A percentile compares a stretch with the other conserved stretches of the same genome.
phyloP scores from a whole-genome alignment of 2,113 vertebrate genomes.

The Hippocampus abdominalis region DNA sequence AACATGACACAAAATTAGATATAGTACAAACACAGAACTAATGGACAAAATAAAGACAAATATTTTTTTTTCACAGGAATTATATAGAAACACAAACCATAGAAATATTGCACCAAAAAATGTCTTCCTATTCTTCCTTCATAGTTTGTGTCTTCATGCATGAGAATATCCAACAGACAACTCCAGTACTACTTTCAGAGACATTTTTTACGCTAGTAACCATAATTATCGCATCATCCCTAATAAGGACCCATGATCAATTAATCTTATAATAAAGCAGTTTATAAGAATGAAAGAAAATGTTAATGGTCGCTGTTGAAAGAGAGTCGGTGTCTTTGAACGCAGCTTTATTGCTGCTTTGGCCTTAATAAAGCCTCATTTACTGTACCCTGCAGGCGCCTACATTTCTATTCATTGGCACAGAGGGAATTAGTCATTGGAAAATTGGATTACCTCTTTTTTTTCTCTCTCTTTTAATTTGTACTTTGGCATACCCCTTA shows the following conservation, averaged over 20 bases:
- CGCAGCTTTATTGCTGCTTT: background rate
- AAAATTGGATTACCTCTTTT: background rate
- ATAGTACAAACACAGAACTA: no score
- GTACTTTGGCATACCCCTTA: background rate
- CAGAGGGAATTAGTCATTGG: slow-evolving; percentile 1
- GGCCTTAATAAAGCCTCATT: slow-evolving; percentile 2
- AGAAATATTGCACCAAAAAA: background rate
- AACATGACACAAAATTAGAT: no score
- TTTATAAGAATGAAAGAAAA: slow-evolving; percentile 1
- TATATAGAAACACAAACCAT: background rate
- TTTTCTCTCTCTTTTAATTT: background rate
- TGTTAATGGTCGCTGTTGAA: background rate
- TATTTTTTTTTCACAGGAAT: no score
- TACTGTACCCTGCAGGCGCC: background rate
- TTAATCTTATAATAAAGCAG: background rate
- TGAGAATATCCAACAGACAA: background rate
- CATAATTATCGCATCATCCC: background rate
- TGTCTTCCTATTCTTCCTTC: background rate
- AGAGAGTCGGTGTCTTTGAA: background rate
- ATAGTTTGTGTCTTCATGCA: background rate
- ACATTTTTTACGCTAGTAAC: background rate
- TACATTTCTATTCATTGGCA: background rate
- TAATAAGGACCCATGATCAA: background rate
- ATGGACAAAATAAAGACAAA: no score
- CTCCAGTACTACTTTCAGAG: background rate